A percentile compares a stretch with the other conserved stretches of the same genome.
Conservation (phyloP, 2,113 vertebrate species). For the Nothoprocta perdicaria region DNA sequence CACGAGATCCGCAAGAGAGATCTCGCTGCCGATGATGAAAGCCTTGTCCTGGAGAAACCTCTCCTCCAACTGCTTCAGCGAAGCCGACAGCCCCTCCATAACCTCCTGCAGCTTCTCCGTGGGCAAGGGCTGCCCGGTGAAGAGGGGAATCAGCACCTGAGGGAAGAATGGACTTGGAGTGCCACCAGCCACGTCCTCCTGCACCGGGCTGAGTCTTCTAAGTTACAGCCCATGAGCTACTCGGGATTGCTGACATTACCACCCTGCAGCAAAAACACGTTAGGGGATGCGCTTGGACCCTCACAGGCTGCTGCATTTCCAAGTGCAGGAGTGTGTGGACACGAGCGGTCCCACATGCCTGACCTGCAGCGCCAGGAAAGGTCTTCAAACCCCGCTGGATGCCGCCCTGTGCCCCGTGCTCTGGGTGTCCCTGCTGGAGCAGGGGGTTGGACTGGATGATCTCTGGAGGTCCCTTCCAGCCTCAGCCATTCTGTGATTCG, state of each 20-base stretch:
- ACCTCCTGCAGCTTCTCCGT: conserved; percentile 82
- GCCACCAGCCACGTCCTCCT: background rate
- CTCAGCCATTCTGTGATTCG: too few species aligned
- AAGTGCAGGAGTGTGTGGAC: background rate
- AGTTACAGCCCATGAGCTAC: background rate
- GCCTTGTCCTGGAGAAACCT: conserved; percentile 86
- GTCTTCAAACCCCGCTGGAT: too few species aligned
- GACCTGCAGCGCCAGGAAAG: background rate
- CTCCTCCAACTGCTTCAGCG: conserved; percentile 82
- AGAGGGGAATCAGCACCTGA: conserved; percentile 81
- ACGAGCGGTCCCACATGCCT: rapidly evolving
- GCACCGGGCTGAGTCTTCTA: background rate
- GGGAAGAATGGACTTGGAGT: background rate
- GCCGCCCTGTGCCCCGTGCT: too few species aligned
- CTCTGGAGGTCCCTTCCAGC: too few species aligned
- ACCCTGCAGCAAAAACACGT: background rate
- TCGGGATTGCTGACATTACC: background rate
- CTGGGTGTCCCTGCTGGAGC: too few species aligned
- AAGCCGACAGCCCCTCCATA: conserved; percentile 78
- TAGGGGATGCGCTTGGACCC: background rate
- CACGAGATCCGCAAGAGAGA: conserved; percentile 90
- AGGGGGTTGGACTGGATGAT: too few species aligned
- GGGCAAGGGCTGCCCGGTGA: conserved; percentile 77
- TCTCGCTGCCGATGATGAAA: conserved; percentile 82
- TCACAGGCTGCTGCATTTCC: background rate